Percentiles rank a stretch among this genome's conserved stretches.
Conservation (phyloP, 2,113 vertebrate species). For the Oxyura jamaicensis region DNA sequence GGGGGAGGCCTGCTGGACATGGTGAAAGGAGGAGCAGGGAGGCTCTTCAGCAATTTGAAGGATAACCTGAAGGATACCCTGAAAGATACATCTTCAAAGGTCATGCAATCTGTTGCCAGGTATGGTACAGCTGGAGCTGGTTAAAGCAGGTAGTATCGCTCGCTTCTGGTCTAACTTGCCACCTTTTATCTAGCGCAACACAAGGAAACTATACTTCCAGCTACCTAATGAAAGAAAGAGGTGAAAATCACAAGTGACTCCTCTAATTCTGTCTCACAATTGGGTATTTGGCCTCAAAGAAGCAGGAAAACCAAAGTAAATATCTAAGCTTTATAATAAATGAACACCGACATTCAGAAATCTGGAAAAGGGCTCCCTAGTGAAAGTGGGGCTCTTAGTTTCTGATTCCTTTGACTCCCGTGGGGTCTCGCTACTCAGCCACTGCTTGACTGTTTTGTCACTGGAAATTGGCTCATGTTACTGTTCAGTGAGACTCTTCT, state of each 20-base stretch:
- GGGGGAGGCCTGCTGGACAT: slow-evolving; percentile 96
- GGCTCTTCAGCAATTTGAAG: slow-evolving; percentile 98
- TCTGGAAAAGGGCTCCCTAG: neutral
- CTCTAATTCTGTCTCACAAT: neutral
- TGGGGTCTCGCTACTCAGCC: neutral
- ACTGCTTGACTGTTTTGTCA: neutral
- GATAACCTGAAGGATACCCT: slow-evolving; percentile 98
- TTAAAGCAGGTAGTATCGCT: neutral
- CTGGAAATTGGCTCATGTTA: neutral
- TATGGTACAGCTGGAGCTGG: slow-evolving; percentile 56
- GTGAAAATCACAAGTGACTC: neutral
- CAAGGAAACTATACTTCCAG: neutral
- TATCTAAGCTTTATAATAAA: neutral
- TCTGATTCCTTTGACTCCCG: neutral
- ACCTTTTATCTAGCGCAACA: neutral
- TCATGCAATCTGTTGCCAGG: slow-evolving; percentile 98
- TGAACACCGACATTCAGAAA: neutral
- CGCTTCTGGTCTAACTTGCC: neutral
- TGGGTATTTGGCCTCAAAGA: neutral
- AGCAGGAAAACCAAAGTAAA: neutral
- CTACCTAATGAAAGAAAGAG: neutral
- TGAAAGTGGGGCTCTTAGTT: neutral
- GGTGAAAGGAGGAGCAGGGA: slow-evolving; percentile 96
- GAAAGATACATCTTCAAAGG: slow-evolving; percentile 97
- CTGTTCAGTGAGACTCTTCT: neutral